Conservation (phyloP, 2,888 invertebrate genomes). For the Chrysomela aeneicollis region DNA sequence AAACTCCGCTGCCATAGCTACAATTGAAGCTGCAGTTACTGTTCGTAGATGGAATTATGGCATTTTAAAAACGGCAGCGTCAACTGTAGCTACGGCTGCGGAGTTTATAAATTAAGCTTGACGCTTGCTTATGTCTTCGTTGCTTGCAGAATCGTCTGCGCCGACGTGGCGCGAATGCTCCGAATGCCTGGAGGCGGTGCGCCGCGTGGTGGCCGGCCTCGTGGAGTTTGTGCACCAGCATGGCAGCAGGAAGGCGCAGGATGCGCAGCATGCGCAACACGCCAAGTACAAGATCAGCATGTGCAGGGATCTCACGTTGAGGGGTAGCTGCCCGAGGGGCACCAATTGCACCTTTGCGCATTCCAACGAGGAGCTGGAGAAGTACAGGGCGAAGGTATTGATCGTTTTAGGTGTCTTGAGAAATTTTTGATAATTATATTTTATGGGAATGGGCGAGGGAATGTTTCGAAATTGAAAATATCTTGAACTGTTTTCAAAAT, state of each 20-base stretch:
- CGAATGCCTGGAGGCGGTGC: conserved; percentile 73
- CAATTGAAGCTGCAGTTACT: too few species aligned
- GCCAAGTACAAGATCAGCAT: conserved; percentile 89
- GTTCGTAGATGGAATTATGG: too few species aligned
- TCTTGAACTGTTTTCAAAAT: too few species aligned
- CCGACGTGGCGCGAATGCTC: conserved; percentile 73
- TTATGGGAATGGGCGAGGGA: too few species aligned
- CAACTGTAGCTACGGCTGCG: too few species aligned
- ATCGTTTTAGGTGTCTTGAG: not conserved
- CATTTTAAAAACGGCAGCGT: too few species aligned
- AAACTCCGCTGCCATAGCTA: too few species aligned
- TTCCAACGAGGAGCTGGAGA: conserved; percentile 88
- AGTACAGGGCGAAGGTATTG: conserved; percentile 62
- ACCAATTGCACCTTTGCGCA: conserved; percentile 92
- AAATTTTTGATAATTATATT: not conserved
- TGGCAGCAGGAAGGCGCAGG: conserved; percentile 71
- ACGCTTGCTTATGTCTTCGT: too few species aligned
- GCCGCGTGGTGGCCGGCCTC: conserved; percentile 77
- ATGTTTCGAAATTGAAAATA: too few species aligned
- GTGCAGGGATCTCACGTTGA: conserved; percentile 83
- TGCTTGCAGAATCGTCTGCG: conserved; percentile 65
- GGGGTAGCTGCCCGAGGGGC: conserved; percentile 86
- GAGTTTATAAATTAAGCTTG: too few species aligned
- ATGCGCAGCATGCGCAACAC: conserved; percentile 67
- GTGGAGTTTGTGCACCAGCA: conserved; percentile 81